phyloP scores from a whole-genome alignment of 2,888 invertebrate genomes.

The Amorpha juglandis region DNA sequence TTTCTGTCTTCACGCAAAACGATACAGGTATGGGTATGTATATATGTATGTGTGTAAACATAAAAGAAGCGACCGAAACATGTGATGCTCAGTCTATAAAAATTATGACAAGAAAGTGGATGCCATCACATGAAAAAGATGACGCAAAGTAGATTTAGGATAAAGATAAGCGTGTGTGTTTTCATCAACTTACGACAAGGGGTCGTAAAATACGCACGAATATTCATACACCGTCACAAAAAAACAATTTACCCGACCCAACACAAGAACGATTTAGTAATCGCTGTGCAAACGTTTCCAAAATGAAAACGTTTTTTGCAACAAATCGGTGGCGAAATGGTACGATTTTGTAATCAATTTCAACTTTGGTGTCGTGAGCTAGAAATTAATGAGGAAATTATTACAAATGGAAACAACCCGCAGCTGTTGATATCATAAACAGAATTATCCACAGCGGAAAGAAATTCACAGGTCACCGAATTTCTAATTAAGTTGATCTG shows the following conservation, averaged over 20 bases:
- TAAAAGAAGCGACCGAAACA: neutral
- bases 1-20: no score
- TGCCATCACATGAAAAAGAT: neutral
- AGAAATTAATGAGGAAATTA: slow-evolving; percentile 52
- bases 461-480: slow-evolving; percentile 57
- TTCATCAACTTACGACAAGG: slow-evolving; percentile 10
- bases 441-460: slow-evolving; percentile 48
- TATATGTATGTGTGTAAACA: no score
- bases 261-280: slow-evolving; percentile 30
- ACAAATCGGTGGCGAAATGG: slow-evolving; percentile 32
- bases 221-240: slow-evolving; percentile 10
- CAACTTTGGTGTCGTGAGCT: slow-evolving; percentile 44
- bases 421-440: slow-evolving; percentile 58
- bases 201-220: slow-evolving; percentile 8
- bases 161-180: slow-evolving; percentile 14
- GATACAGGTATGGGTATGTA: no score
- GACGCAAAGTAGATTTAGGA: slow-evolving; percentile 15
- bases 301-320: slow-evolving; percentile 35
- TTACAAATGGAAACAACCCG: slow-evolving; percentile 46
- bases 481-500: slow-evolving; percentile 58
- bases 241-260: slow-evolving; percentile 11
- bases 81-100: neutral
- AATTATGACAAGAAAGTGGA: slow-evolving; percentile 16
- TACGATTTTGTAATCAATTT: slow-evolving; percentile 45
- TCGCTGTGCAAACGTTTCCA: slow-evolving; percentile 28